These are phyloP conservation scores for Endotricha flammealis DNA, from an alignment of 2,888 invertebrate genomes.

Conservation along the genomic window DNA sequence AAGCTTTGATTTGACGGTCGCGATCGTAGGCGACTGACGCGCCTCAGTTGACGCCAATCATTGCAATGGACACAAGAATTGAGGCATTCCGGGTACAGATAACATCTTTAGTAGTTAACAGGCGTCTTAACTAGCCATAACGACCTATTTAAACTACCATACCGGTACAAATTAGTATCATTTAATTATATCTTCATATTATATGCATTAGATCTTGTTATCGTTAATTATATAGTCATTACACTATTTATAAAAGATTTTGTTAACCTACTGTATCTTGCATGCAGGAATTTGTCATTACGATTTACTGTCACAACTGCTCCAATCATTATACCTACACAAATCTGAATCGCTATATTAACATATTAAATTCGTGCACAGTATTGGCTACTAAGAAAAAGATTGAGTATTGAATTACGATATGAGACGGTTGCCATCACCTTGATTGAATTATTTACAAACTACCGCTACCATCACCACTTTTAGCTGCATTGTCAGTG, in stretches of 20 bases:
- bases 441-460: constrained; percentile 2
- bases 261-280: constrained; percentile 8
- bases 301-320: constrained; percentile 7
- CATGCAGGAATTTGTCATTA: constrained; percentile 19
- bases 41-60: constrained; percentile 15
- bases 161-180: constrained; percentile 3
- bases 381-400: constrained; percentile 3
- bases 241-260: background rate
- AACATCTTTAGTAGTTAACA: constrained; percentile 9
- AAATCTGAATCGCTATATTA: background rate
- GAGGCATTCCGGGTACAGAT: constrained; percentile 16
- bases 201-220: constrained; percentile 3
- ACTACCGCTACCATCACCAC: constrained; percentile 11
- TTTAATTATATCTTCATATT: background rate
- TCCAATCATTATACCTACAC: constrained; percentile 3
- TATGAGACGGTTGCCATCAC: constrained; percentile 1
- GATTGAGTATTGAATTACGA: background rate
- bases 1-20: constrained; percentile 16
- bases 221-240: background rate
- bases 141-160: constrained; percentile 10
- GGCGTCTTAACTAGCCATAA: constrained; percentile 7
- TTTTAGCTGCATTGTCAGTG: constrained; percentile 12
- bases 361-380: constrained; percentile 1
- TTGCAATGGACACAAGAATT: constrained; percentile 20
- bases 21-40: constrained; percentile 20